phyloP scores from a whole-genome alignment of 2,797 vertebrate genomes.

The Halcyon chelicuti region DNA sequence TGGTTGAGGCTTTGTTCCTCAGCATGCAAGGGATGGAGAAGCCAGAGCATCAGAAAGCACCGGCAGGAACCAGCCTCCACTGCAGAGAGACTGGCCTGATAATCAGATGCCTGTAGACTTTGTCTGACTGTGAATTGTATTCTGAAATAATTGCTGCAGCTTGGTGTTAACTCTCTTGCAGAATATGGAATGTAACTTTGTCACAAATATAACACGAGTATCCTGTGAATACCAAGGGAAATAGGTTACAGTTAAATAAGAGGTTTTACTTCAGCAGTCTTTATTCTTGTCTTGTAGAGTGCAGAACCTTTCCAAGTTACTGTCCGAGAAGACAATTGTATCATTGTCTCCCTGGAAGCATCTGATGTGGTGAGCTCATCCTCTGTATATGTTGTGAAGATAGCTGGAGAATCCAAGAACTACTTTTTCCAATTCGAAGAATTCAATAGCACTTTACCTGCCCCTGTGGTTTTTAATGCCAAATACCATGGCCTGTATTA shows the following conservation, averaged over 20 bases:
- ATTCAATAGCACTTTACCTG: slow-evolving; percentile 80
- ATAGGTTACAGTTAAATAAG: not conserved
- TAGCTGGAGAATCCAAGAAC: slow-evolving; percentile 89
- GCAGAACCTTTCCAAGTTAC: slow-evolving; percentile 82
- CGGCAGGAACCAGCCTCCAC: not conserved
- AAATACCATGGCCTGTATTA: slow-evolving; percentile 92
- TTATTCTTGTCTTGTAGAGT: slow-evolving; percentile 75
- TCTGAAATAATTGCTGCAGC: not conserved
- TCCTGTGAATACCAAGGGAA: not conserved
- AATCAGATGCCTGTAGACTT: not conserved
- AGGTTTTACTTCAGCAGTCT: not conserved
- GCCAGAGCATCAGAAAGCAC: not conserved
- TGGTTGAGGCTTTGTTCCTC: not conserved
- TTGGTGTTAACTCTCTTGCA: not conserved
- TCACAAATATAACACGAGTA: not conserved
- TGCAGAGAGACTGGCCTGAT: not conserved
- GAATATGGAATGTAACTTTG: not conserved
- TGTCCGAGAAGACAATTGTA: slow-evolving; percentile 82
- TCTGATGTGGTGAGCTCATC: slow-evolving; percentile 84
- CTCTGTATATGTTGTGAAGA: slow-evolving; percentile 87
- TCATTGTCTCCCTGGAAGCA: slow-evolving; percentile 83
- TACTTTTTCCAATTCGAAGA: slow-evolving; percentile 88
- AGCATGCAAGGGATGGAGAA: not conserved
- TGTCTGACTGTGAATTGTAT: not conserved
- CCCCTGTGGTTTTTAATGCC: slow-evolving; percentile 86